Base-by-base conservation (phyloP, 53 echinoderm and acorn worm species). In the Antedon mediterranea region DNA sequence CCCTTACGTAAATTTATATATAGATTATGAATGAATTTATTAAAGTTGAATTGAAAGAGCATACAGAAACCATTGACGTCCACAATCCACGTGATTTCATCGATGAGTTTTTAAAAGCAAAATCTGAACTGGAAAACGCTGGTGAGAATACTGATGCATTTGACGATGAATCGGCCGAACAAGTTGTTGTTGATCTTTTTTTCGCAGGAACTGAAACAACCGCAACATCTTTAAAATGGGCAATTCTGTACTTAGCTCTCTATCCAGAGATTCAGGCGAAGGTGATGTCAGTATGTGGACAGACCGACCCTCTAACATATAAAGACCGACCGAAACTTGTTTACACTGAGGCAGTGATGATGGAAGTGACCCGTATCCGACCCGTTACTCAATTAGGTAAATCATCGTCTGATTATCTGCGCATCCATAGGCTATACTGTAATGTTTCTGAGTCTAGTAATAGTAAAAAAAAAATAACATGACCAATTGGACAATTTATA, bases 171-270 rank as follows among this genome's bases (percentile, higher is more conserved):
- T 76, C 84, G 28, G 29, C 84, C 34, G 75, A 80, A 34, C 76
- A 79, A 43, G 76, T 88, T 34, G 77, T 88, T 31, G 83, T 43
- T 4, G 88, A 88, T 28, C 37, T 84, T 23, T 88, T 88, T 28
- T 81, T 81, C 0, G 88, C 81, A 5, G 88, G 84, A 32, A 88
- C 84, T 0, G 88, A 88, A 33, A 88, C 88, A 28, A 72, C 84
- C 57, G 83, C 87, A 43, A 43, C 83, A 31, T 80, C 78, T 15
- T 34, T 87, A 27, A 42, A 71, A 20, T 87, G 87, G 87, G 43
- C 87, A 28, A 31, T 87, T 42, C 77, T 77, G 27, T 73, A 74
- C 72, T 76, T 80, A 32, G 72, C 70, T 3, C 76, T 76, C 7
- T 71, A 72, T 71, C 32, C 72, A 26, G 44, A 76, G 11, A 80